Conservation (phyloP, 2,113 vertebrate species). For the Danio rerio region DNA sequence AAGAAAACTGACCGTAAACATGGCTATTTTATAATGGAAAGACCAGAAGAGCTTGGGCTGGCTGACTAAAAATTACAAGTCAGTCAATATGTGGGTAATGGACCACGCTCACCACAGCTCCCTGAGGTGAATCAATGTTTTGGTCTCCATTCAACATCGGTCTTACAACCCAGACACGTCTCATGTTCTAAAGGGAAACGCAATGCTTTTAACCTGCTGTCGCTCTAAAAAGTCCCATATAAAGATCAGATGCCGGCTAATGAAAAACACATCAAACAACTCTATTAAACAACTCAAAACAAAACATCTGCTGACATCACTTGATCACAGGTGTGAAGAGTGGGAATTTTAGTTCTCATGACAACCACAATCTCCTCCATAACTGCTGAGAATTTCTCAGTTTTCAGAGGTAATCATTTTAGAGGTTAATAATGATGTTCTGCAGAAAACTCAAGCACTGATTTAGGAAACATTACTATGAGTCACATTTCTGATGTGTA, state of each 20-base stretch:
- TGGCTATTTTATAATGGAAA: no score
- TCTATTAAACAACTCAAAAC: neutral
- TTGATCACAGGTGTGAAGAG: neutral
- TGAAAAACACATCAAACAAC: neutral
- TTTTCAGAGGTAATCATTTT: neutral
- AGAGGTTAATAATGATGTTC: neutral
- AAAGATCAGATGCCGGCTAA: neutral
- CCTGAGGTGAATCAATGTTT: neutral
- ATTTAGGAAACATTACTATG: constrained; percentile 16
- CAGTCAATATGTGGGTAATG: constrained; percentile 21
- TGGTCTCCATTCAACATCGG: neutral
- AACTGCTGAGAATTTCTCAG: neutral
- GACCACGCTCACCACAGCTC: constrained; percentile 9
- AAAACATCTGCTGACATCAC: neutral
- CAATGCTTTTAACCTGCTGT: constrained; percentile 11
- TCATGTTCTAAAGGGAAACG: neutral
- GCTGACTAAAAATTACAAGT: neutral
- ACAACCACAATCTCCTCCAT: neutral
- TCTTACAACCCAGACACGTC: neutral
- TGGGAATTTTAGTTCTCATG: constrained; percentile 6
- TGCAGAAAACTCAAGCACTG: neutral
- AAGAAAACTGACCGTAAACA: no score
- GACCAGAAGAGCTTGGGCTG: no score
- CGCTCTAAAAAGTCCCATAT: no score
- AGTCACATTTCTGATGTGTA: no score